A percentile compares a stretch with the other conserved stretches of the same genome.
These are phyloP conservation scores for Orius insidiosus DNA, from an alignment of 1,140 invertebrate genomes.

Conservation along the genomic window DNA sequence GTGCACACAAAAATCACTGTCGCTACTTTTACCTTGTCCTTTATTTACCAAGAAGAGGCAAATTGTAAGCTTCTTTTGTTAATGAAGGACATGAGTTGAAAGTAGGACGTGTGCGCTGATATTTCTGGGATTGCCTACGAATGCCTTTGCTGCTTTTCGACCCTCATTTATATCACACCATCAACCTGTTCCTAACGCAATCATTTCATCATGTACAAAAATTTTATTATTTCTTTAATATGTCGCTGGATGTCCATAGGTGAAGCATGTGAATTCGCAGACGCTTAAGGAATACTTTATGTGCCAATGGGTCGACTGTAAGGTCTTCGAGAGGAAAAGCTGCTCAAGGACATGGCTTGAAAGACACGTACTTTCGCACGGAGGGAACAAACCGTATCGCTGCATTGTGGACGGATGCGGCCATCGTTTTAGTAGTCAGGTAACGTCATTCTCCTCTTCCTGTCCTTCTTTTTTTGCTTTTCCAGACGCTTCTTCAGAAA, in stretches of 20 bases:
- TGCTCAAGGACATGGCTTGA: slow-evolving; percentile 85
- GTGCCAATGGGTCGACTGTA: slow-evolving; percentile 84
- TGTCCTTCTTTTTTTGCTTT: slow-evolving; percentile 19
- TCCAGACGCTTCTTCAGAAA: slow-evolving; percentile 64
- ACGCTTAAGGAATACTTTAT: slow-evolving; percentile 62
- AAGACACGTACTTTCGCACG: slow-evolving; percentile 76
- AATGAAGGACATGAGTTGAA: too few relatives aligned
- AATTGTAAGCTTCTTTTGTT: too few relatives aligned
- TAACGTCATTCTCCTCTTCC: slow-evolving; percentile 25
- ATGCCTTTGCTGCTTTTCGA: too few relatives aligned
- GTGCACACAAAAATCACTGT: too few relatives aligned
- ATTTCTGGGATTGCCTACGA: too few relatives aligned
- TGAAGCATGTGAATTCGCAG: slow-evolving; percentile 69
- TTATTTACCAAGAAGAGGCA: too few relatives aligned
- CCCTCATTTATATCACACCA: too few relatives aligned
- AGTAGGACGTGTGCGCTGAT: too few relatives aligned
- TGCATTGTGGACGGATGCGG: slow-evolving; percentile 90
- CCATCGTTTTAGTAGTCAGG: slow-evolving; percentile 78
- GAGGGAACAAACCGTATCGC: slow-evolving; percentile 84
- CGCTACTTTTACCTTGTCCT: too few relatives aligned
- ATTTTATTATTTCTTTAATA: too few relatives aligned
- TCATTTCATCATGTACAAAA: too few relatives aligned
- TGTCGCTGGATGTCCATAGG: slow-evolving; percentile 26
- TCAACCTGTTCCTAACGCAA: too few relatives aligned
- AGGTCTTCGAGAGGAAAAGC: slow-evolving; percentile 81